phyloP scores from a whole-genome alignment of 2,888 invertebrate species.

The Cordylochernes scorpioides region DNA sequence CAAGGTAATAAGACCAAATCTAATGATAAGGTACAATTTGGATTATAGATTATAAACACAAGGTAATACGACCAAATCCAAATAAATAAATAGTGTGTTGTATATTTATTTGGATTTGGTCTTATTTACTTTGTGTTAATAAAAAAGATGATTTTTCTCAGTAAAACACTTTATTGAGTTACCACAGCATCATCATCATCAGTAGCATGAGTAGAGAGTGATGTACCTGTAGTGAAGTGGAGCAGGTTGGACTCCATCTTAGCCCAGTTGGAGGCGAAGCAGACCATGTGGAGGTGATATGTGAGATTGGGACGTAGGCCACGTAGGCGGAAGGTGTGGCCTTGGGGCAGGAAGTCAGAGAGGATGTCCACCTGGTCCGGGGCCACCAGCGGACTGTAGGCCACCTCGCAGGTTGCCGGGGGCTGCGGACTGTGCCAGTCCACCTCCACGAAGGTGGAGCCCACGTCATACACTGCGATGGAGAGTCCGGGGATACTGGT shows the following conservation, averaged over 20 bases:
- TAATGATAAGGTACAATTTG: too few relatives aligned
- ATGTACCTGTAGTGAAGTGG: slow-evolving; percentile 11
- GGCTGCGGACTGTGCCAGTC: slow-evolving; percentile 7
- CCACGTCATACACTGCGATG: slow-evolving; percentile 10
- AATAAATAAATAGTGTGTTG: too few relatives aligned
- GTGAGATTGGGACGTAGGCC: slow-evolving; percentile 9
- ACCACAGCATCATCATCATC: too few relatives aligned
- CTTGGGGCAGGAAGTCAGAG: slow-evolving; percentile 5
- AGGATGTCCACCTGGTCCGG: slow-evolving; percentile 8
- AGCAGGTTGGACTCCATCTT: slow-evolving; percentile 9
- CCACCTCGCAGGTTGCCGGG: slow-evolving; percentile 6
- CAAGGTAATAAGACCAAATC: too few relatives aligned
- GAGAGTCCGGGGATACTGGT: slow-evolving; percentile 3
- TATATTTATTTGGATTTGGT: too few relatives aligned
- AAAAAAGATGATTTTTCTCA: too few relatives aligned
- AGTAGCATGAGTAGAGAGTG: too few relatives aligned
- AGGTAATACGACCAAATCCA: too few relatives aligned
- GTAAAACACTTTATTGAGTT: too few relatives aligned
- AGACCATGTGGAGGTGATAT: slow-evolving; percentile 11
- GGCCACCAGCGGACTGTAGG: slow-evolving; percentile 9
- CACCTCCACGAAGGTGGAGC: slow-evolving; percentile 7
- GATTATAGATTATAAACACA: too few relatives aligned
- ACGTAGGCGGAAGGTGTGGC: slow-evolving; percentile 6
- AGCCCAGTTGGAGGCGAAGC: slow-evolving; percentile 7
- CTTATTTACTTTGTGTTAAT: too few relatives aligned